phyloP scores from a whole-genome alignment of 1,140 invertebrate species.

The Drosophila serrata region DNA sequence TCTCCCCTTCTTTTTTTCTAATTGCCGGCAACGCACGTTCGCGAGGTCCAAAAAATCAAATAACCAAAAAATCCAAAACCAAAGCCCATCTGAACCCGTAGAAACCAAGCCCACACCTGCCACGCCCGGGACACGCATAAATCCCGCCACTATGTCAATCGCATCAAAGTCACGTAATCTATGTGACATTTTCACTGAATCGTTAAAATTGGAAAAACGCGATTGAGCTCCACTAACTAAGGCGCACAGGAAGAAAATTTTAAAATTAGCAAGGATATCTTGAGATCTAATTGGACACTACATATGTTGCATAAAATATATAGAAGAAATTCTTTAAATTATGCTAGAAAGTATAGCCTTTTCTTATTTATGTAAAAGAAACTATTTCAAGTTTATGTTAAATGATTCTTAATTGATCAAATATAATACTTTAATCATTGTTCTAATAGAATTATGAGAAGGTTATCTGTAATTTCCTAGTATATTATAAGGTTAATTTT shows the following conservation, averaged over 20 bases:
- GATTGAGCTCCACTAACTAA: conserved; percentile 33
- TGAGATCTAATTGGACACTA: neutral
- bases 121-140: conserved; percentile 70
- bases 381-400: neutral
- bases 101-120: conserved; percentile 30
- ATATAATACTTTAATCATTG: no score
- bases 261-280: neutral
- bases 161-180: conserved; percentile 83
- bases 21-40: conserved; percentile 69
- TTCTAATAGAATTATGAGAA: no score
- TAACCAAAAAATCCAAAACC: conserved; percentile 9
- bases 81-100: conserved; percentile 20
- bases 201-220: conserved; percentile 78
- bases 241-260: conserved; percentile 23
- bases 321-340: neutral
- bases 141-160: conserved; percentile 83
- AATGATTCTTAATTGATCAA: no score
- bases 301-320: neutral
- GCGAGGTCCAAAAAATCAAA: conserved; percentile 25
- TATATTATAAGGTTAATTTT: no score
- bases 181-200: conserved; percentile 83
- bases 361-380: neutral
- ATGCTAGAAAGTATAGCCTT: neutral
- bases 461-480: no score
- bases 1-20: conserved; percentile 43